Evolutionary conservation across 2,888 invertebrate species (phyloP).

Genomic region (Mycogona germanica): DNA sequence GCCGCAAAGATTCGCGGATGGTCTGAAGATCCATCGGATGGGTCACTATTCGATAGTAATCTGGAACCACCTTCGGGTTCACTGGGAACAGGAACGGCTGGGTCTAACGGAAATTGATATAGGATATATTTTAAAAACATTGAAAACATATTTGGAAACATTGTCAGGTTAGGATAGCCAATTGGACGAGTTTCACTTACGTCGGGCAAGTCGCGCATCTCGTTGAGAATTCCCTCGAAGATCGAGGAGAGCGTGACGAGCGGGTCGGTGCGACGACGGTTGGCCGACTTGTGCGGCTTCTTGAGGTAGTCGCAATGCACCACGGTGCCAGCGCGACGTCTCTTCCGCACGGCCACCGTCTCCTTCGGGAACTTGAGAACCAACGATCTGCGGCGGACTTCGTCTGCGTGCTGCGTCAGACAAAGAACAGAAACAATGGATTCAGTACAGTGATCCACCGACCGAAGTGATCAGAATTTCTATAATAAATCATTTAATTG

Average conservation of each 20-base stretch:
- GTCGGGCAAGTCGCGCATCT: constrained; percentile 82
- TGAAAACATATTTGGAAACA: not conserved
- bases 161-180: no score
- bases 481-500: constrained; percentile 4
- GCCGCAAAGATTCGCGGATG: constrained; percentile 76
- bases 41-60: constrained; percentile 83
- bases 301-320: constrained; percentile 83
- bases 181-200: constrained; percentile 40
- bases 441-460: not conserved
- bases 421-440: not conserved
- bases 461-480: not conserved
- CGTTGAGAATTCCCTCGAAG: constrained; percentile 79
- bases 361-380: constrained; percentile 66
- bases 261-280: constrained; percentile 88
- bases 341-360: constrained; percentile 46
- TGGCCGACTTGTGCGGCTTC: constrained; percentile 64
- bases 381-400: constrained; percentile 64
- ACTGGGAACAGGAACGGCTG: constrained; percentile 90
- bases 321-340: constrained; percentile 50
- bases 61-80: constrained; percentile 84
- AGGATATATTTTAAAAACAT: not conserved
- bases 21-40: constrained; percentile 96
- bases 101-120: constrained; percentile 27
- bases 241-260: constrained; percentile 76
- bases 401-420: constrained; percentile 61